These are phyloP conservation scores for Drosophila mercatorum DNA, from an alignment of 2,888 invertebrate genomes.

Conservation along the genomic window DNA sequence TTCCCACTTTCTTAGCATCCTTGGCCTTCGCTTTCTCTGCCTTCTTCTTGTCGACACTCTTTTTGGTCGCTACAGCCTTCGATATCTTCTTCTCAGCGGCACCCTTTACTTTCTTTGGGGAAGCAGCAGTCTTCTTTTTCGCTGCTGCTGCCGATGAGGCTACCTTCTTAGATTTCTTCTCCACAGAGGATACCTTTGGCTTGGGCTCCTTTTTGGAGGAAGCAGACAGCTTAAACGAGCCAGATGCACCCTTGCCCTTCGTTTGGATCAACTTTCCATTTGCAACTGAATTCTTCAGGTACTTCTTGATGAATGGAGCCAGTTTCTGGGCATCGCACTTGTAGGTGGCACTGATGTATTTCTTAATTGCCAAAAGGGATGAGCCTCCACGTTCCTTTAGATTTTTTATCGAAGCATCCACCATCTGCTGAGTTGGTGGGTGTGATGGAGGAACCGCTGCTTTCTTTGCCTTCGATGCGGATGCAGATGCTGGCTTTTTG, in stretches of 20 bases:
- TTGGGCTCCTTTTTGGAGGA: constrained; percentile 50
- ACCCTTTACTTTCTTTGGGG: constrained; percentile 28
- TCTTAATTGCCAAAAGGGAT: constrained; percentile 58
- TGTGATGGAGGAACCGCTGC: constrained; percentile 29
- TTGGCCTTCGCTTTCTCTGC: constrained; percentile 46
- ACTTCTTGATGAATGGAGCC: constrained; percentile 87
- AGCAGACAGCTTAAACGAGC: constrained; percentile 60
- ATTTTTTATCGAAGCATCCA: constrained; percentile 51
- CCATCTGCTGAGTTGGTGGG: constrained; percentile 57
- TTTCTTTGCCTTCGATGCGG: constrained; percentile 31
- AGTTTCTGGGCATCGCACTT: constrained; percentile 55
- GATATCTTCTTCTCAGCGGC: constrained; percentile 38
- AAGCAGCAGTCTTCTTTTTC: constrained; percentile 22
- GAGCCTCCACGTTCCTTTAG: constrained; percentile 60
- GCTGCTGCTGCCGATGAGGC: background rate
- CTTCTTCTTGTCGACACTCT: constrained; percentile 47
- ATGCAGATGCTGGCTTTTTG: constrained; percentile 32
- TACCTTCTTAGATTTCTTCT: constrained; percentile 42
- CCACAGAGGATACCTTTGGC: constrained; percentile 36
- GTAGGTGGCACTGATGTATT: constrained; percentile 56
- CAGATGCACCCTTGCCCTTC: constrained; percentile 65
- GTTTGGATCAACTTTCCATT: constrained; percentile 84
- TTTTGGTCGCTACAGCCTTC: constrained; percentile 39
- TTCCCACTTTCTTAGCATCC: constrained; percentile 48
- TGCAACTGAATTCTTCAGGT: constrained; percentile 86